Evolutionary conservation across 2,797 vertebrate species (phyloP).

Genomic region (Cirrhinus mrigala): DNA sequence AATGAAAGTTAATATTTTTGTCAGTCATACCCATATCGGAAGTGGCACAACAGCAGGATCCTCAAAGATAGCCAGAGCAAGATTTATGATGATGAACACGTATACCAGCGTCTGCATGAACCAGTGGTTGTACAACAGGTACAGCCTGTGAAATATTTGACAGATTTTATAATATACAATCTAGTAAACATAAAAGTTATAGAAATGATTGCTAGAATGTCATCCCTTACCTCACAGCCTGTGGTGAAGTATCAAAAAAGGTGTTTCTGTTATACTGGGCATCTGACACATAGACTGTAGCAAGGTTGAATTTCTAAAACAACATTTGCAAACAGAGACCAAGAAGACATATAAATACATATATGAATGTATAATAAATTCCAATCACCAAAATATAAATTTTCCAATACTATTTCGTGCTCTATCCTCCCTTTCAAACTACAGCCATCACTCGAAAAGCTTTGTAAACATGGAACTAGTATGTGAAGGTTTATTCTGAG

Average conservation of each 20-base stretch:
- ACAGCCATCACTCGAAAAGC: neutral
- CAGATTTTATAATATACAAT: neutral
- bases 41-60: conserved; percentile 84
- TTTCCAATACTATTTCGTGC: neutral
- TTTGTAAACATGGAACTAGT: neutral
- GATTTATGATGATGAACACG: conserved; percentile 86
- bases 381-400: too few relatives aligned
- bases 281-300: conserved; percentile 89
- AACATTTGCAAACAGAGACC: conserved; percentile 35
- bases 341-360: too few relatives aligned
- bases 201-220: neutral
- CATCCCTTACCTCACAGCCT: conserved; percentile 82
- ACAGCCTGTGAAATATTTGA: conserved; percentile 77
- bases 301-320: conserved; percentile 84
- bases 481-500: neutral
- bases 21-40: conserved; percentile 84
- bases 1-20: neutral
- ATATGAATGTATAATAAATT: too few relatives aligned
- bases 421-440: neutral
- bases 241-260: conserved; percentile 85
- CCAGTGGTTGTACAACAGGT: conserved; percentile 91
- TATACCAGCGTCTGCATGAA: conserved; percentile 79
- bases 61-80: conserved; percentile 89
- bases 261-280: conserved; percentile 94
- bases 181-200: neutral